A percentile compares a stretch with the other conserved stretches of the same genome.
Evolutionary conservation across 1,140 invertebrate species (phyloP).

Genomic region (Temnothorax longispinosus): DNA sequence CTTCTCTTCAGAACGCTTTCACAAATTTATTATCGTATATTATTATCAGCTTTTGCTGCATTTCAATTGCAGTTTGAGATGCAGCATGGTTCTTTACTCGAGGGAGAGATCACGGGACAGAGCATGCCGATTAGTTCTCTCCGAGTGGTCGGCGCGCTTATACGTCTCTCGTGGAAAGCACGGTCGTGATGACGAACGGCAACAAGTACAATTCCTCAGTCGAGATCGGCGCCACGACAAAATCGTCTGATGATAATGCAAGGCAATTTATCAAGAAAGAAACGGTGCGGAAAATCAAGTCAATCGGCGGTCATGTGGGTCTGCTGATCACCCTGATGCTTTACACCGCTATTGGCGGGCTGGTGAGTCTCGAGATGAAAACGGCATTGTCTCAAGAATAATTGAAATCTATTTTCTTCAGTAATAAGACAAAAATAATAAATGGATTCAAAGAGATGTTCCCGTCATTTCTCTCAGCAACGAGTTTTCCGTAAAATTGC

Average conservation of each 20-base stretch:
- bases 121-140: constrained; percentile 12
- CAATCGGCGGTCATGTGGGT: constrained; percentile 89
- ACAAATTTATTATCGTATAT: neutral
- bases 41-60: neutral
- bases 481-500: neutral
- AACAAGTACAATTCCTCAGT: neutral
- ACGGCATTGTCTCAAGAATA: neutral
- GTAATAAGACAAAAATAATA: neutral
- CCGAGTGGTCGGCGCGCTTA: constrained; percentile 25
- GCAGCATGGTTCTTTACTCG: neutral
- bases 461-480: neutral
- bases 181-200: neutral
- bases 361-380: constrained; percentile 86
- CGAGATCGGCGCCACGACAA: neutral
- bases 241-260: neutral
- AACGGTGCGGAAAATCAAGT: constrained; percentile 84
- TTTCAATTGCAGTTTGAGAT: neutral
- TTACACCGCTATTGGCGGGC: constrained; percentile 90
- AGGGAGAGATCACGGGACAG: neutral
- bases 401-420: neutral
- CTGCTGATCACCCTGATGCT: constrained; percentile 90
- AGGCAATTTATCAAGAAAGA: constrained; percentile 39
- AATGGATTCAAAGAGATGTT: neutral
- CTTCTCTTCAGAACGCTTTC: neutral
- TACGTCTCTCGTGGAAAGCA: constrained; percentile 10